Conservation (phyloP, 2,888 invertebrate species). For the Heliconius aoede region DNA sequence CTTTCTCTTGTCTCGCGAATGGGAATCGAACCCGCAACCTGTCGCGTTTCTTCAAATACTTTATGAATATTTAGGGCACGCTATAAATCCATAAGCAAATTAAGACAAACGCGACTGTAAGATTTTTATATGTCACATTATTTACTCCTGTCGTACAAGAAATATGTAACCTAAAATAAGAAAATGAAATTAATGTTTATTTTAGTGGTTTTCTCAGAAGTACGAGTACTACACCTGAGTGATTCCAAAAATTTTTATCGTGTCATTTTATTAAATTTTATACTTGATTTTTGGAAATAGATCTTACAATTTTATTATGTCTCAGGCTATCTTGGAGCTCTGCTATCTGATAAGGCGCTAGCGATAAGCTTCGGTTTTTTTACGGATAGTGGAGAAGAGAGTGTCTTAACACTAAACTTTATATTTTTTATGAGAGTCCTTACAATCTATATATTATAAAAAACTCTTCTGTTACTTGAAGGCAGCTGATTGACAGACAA, state of each 20-base stretch:
- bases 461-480: too few species aligned
- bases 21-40: too few species aligned
- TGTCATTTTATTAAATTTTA: not conserved
- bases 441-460: too few species aligned
- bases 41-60: not conserved
- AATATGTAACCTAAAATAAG: slow-evolving; percentile 49
- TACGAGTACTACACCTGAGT: slow-evolving; percentile 39
- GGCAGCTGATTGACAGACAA: too few species aligned
- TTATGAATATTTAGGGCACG: slow-evolving; percentile 50
- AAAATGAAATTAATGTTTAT: slow-evolving; percentile 37
- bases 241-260: slow-evolving; percentile 25
- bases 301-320: too few species aligned
- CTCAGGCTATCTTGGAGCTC: not conserved
- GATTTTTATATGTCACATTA: slow-evolving; percentile 52
- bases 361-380: too few species aligned
- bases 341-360: not conserved
- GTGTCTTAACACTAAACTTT: too few species aligned
- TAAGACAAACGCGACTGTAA: slow-evolving; percentile 54
- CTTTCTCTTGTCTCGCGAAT: too few species aligned
- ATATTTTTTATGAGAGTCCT: too few species aligned
- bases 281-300: not conserved
- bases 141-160: slow-evolving; percentile 50
- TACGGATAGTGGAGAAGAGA: too few species aligned
- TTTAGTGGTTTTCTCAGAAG: slow-evolving; percentile 39
- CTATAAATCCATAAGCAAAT: slow-evolving; percentile 59